phyloP scores from a whole-genome alignment of 92 coral and sea anemone species.

The Porites divaricata region DNA sequence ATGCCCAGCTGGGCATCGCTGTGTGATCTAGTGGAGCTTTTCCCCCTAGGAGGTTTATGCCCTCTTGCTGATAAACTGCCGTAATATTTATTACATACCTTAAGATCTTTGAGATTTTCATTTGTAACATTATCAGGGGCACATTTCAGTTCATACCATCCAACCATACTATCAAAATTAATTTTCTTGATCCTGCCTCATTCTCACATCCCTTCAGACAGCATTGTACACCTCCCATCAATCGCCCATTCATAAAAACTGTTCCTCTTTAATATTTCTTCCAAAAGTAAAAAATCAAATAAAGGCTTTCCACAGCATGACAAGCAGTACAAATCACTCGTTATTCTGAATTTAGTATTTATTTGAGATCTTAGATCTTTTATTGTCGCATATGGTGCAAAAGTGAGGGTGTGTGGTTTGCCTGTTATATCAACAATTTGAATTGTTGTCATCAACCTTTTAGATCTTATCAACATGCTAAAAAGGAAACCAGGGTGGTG shows the following conservation, averaged over 20 bases:
- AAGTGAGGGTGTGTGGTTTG: slow-evolving; percentile 13
- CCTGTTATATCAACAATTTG: slow-evolving; percentile 19
- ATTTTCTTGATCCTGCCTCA: slow-evolving; percentile 35
- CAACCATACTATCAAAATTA: slow-evolving; percentile 52
- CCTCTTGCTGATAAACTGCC: slow-evolving; percentile 8
- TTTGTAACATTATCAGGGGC: neutral
- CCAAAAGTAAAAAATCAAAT: neutral
- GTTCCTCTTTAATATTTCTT: slow-evolving; percentile 14
- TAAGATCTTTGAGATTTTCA: neutral
- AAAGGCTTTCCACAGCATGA: slow-evolving; percentile 54
- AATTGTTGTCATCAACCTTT: slow-evolving; percentile 7
- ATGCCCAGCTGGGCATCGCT: slow-evolving; percentile 29
- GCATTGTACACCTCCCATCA: slow-evolving; percentile 41
- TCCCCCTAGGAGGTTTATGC: slow-evolving; percentile 5
- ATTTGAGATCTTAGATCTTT: slow-evolving; percentile 43
- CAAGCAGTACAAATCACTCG: slow-evolving; percentile 35
- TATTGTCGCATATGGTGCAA: slow-evolving; percentile 50
- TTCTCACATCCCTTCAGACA: slow-evolving; percentile 34
- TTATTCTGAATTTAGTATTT: slow-evolving; percentile 14
- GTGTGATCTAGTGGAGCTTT: neutral
- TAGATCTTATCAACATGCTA: slow-evolving; percentile 1
- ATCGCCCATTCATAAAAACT: slow-evolving; percentile 24
- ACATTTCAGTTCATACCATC: slow-evolving; percentile 30
- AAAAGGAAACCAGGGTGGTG: slow-evolving; percentile 31
- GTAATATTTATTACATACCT: neutral